These are phyloP conservation scores for Enteromius radiatus DNA, from an alignment of 2,797 vertebrate species.

Conservation along the genomic window DNA sequence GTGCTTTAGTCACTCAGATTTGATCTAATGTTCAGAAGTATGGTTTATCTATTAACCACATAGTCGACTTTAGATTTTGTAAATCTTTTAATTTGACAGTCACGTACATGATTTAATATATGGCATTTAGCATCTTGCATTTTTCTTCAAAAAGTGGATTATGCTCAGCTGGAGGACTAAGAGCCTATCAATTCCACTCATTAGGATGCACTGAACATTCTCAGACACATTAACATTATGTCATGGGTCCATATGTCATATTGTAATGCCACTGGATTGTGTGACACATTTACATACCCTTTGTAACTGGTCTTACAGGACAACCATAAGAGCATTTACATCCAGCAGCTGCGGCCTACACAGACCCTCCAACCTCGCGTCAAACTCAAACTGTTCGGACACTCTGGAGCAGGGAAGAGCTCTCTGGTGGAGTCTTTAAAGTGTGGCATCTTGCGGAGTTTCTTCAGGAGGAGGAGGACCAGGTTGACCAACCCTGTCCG, in stretches of 20 bases:
- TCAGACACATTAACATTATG: conserved; percentile 26
- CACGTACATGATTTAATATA: background rate
- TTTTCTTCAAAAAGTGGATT: background rate
- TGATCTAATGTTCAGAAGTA: background rate
- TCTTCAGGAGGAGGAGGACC: conserved; percentile 90
- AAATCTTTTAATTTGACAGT: background rate
- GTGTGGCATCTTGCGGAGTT: conserved; percentile 93
- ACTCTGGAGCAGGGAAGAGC: conserved; percentile 89
- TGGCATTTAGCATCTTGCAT: background rate
- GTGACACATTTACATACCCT: conserved; percentile 43
- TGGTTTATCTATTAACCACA: background rate
- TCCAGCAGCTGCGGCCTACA: conserved; percentile 91
- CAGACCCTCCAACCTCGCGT: conserved; percentile 87
- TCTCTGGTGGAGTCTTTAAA: conserved; percentile 93
- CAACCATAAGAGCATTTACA: conserved; percentile 86
- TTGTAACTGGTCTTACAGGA: conserved; percentile 77
- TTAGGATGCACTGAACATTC: conserved; percentile 29
- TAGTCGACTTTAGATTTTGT: background rate
- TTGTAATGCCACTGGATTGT: conserved; percentile 11
- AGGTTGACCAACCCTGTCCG: conserved; percentile 84
- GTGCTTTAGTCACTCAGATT: background rate
- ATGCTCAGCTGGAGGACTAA: background rate
- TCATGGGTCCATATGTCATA: conserved; percentile 7
- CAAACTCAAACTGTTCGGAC: conserved; percentile 94
- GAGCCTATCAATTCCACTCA: conserved; percentile 8